phyloP scores from a whole-genome alignment of 2,113 vertebrate species.

The Aplodontia rufa region DNA sequence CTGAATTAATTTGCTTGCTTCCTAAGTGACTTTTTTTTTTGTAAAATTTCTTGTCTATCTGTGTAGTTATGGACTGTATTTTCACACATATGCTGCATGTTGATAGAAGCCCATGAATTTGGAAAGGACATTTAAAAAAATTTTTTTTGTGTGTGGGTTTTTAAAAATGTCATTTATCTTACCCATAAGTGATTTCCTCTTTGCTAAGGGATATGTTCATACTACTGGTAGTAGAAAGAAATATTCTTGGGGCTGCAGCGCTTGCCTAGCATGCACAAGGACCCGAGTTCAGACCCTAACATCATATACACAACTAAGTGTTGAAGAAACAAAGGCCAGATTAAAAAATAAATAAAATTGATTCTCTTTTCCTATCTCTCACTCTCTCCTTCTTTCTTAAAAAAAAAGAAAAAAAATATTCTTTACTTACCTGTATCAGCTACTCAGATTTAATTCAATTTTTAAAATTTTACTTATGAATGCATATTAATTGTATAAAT shows the following conservation, averaged over 20 bases:
- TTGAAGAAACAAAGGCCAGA: too few species aligned
- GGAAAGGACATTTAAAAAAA: too few species aligned
- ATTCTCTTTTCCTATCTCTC: too few species aligned
- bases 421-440: not conserved
- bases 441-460: not conserved
- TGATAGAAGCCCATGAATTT: constrained; percentile 1
- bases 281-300: too few species aligned
- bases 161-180: not conserved
- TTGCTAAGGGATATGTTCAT: not conserved
- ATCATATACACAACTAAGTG: too few species aligned
- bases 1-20: not conserved
- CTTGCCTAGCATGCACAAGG: too few species aligned
- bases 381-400: too few species aligned
- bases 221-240: not conserved
- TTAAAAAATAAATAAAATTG: too few species aligned
- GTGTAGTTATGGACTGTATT: not conserved
- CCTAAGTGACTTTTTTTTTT: not conserved
- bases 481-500: too few species aligned
- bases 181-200: not conserved
- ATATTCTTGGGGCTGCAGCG: too few species aligned
- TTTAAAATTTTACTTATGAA: too few species aligned
- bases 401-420: not conserved
- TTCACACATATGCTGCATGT: not conserved
- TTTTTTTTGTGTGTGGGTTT: too few species aligned
- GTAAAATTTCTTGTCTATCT: not conserved